Conservation (phyloP, 2,797 vertebrate species). For the Hemitrygon akajei region DNA sequence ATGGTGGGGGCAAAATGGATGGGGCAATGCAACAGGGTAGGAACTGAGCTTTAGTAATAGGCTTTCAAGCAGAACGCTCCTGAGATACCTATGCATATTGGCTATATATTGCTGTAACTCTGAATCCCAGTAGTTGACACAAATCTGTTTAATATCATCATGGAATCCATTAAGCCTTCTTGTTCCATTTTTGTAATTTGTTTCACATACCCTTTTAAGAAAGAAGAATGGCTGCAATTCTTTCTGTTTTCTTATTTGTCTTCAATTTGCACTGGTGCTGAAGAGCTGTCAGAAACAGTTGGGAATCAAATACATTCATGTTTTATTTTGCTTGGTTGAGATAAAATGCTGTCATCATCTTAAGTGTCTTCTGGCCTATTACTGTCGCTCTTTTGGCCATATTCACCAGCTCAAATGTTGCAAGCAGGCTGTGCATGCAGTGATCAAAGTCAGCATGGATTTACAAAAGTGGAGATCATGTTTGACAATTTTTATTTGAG, state of each 20-base stretch:
- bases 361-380: background rate
- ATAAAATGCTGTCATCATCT: background rate
- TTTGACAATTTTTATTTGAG: no score
- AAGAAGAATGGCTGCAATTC: background rate
- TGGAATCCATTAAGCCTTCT: background rate
- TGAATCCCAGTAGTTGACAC: background rate
- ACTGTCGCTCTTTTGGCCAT: background rate
- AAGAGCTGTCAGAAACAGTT: background rate
- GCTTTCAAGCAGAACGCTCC: background rate
- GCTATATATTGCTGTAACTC: background rate
- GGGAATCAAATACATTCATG: background rate
- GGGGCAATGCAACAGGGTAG: no score
- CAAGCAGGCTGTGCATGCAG: background rate
- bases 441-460: no score
- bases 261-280: background rate
- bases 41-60: background rate
- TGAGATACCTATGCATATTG: background rate
- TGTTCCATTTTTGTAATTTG: background rate
- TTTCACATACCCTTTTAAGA: background rate
- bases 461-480: no score
- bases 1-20: background rate
- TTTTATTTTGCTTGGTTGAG: background rate
- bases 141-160: background rate
- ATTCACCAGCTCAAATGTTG: background rate
- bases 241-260: background rate